Base-by-base conservation (phyloP, 2,888 invertebrate species). In the Latrodectus elegans region DNA sequence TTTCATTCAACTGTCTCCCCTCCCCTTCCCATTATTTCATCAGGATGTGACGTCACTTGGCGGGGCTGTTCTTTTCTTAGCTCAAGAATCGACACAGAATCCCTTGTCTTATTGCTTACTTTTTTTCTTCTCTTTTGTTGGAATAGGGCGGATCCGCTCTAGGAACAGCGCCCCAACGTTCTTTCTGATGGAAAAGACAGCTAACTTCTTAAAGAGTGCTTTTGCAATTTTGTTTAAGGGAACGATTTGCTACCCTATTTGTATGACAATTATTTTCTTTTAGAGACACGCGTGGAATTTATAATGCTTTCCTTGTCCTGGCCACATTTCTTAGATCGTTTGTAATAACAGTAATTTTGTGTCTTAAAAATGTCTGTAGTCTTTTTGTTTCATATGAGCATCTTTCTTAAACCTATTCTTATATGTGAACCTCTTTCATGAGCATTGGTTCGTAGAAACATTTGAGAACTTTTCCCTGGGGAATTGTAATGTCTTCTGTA, bases 31-130 rank as follows among this genome's bases (percentile, higher is more conserved):
- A 60, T 60, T 53, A 15, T 15, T 70, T 9, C 78, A 70, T 70
- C 70, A 80, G 74, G 73, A 81, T 73, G 53, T 81, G 81, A 81
- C 81, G 81, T 81, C 81, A 81, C 67, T 11, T 9, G 11, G n/a
- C 14, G 74, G 73, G 74, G 49, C 64, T 26, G 81, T 81, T 74
- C 73, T 73, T 81, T 81, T 74, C 74, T 73, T 74, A 80, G 72
- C n/a, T 49, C 51, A 12, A 52, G 68, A 38, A 60, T 64, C 12
- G n/a, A 26, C 38, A 22, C 53, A 12, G 55, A 60, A 38, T 73
- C 15, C 15, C 26, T 68, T 22, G 17, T 73, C 26, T 22, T 74
- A 52, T 72, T 72, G n/a, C 38, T 49, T 70, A 49, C 76, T 51
- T 65, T 17, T 65, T 38, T 51, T n/a, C 22, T 22, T 22, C 52